Evolutionary conservation across 2,797 vertebrate genomes (phyloP), one percentile per base, ranked within the genome.

Genomic region (Sphenodon punctatus): DNA sequence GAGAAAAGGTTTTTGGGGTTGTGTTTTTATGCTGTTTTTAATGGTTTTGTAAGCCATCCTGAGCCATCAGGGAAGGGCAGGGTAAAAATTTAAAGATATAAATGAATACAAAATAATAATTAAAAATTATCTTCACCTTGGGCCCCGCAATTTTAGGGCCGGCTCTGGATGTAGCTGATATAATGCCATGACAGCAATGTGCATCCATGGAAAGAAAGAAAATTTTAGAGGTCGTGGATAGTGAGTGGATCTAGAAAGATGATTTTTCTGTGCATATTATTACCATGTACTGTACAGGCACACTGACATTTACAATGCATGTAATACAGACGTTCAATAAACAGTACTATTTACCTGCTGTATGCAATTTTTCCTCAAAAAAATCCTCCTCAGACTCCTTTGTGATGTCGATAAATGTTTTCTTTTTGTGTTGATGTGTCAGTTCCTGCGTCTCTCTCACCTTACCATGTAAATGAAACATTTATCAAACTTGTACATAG

Each of bases 381-480:
- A 79, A 81, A 85, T 14, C 5, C 1, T 39, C 58, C 75, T 81
- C 42, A 42, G 2, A 16, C 25, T 20, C n/a, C 17, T 73, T 49
- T 53, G 55, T 78, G 58, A 84, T 19, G 42, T n/a, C 84, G 59
- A 82, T 64, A 73, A 85, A 88, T 85, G 30, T 53, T 85, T 64
- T 61, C 64, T 75, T 84, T 67, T n/a, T 1, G 12, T 41, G 17
- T 13, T 25, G 76, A 80, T n/a, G 32, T 77, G 43, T 71, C 53
- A 83, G 58, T 55, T 58, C 30, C 20, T 58, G 32, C 55, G 32
- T 25, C 76, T 41, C 53, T 79, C 74, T 63, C 45, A 55, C n/a
- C 75, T 80, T 63, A 80, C 30, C 43, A 46, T 49, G 42, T 67
- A 42, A 78, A 78, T 25, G 82, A 75, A 89, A 58, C 5, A 60